Conservation (phyloP, 2,888 invertebrate species). For the Tachina grossa region DNA sequence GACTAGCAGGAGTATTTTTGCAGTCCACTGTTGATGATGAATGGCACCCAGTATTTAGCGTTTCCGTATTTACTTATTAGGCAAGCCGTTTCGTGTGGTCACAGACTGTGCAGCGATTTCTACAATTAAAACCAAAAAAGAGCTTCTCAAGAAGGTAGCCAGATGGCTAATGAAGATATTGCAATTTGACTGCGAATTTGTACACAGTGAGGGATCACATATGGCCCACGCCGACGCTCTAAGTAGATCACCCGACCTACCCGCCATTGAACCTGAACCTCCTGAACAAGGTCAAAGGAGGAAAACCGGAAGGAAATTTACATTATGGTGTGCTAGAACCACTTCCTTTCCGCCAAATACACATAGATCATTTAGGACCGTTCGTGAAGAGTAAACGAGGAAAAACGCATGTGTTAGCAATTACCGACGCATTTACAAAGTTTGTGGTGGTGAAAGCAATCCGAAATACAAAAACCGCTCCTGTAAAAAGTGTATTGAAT, state of each 20-base stretch:
- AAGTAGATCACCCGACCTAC: not conserved
- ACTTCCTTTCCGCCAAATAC: not conserved
- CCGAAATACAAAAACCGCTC: slow-evolving; percentile 52
- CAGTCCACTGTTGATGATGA: too few species aligned
- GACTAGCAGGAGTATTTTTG: too few species aligned
- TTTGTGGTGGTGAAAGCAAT: slow-evolving; percentile 67
- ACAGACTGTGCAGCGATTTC: not conserved
- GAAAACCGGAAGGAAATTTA: not conserved
- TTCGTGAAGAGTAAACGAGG: not conserved
- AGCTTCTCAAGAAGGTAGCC: not conserved
- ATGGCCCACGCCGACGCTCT: not conserved
- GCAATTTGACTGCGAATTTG: not conserved
- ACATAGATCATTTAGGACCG: slow-evolving; percentile 3
- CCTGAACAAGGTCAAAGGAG: not conserved
- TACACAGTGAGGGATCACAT: not conserved
- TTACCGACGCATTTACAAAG: slow-evolving; percentile 15
- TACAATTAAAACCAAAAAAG: not conserved
- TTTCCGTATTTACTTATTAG: slow-evolving; percentile 75
- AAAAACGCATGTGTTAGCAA: not conserved
- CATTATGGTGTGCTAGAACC: not conserved
- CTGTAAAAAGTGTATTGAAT: slow-evolving; percentile 69
- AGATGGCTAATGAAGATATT: not conserved
- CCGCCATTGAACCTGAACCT: not conserved
- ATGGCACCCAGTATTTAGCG: too few species aligned
- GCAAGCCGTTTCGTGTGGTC: not conserved